Percentiles rank a stretch among this genome's conserved stretches.
phyloP scores from a whole-genome alignment of 2,888 invertebrate genomes.

The Netelia inedita region DNA sequence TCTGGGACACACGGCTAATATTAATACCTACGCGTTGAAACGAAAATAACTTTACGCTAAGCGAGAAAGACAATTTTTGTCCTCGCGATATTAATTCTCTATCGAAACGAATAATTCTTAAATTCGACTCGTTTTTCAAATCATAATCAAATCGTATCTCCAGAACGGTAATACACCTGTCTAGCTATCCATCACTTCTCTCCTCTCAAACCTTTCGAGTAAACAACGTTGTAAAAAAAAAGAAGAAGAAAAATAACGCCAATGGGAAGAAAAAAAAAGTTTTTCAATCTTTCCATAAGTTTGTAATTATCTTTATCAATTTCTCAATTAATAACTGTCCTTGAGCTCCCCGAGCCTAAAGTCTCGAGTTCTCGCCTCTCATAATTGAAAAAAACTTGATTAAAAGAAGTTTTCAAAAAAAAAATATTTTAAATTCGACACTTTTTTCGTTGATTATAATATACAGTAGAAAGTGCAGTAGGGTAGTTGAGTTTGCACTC shows the following conservation, averaged over 20 bases:
- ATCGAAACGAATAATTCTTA: not conserved
- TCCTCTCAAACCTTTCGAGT: too few species aligned
- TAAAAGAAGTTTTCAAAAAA: not conserved
- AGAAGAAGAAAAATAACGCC: too few species aligned
- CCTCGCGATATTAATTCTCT: not conserved
- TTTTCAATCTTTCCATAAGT: too few species aligned
- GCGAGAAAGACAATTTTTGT: not conserved
- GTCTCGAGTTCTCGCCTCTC: not conserved
- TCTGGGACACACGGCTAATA: conserved; percentile 48
- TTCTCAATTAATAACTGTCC: not conserved
- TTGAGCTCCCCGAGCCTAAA: not conserved
- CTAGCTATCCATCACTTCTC: too few species aligned
- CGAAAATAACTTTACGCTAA: conserved; percentile 49
- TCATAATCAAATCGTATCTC: too few species aligned
- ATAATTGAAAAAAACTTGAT: not conserved
- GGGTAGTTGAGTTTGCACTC: conserved; percentile 24
- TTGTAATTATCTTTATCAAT: too few species aligned
- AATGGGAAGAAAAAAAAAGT: too few species aligned
- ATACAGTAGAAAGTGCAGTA: conserved; percentile 1
- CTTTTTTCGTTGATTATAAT: not conserved
- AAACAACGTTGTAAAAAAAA: too few species aligned
- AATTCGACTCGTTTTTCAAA: not conserved
- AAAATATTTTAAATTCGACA: not conserved
- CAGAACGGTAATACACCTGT: too few species aligned
- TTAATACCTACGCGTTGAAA: conserved; percentile 42